Evolutionary conservation across 2,888 invertebrate genomes (phyloP).

Genomic region (Tenthredo notha): DNA sequence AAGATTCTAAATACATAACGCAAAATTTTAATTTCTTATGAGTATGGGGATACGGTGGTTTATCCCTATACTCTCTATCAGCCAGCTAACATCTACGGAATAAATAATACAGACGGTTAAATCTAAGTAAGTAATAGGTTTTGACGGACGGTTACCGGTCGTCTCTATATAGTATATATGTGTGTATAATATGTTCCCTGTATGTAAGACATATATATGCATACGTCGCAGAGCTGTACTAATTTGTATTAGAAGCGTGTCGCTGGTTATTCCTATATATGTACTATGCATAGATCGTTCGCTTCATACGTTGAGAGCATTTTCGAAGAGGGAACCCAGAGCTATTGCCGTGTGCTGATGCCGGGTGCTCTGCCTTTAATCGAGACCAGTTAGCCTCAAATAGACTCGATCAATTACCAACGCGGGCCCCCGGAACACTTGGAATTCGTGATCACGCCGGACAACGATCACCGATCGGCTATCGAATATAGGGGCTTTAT

Average conservation of each 20-base stretch:
- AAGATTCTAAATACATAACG: neutral
- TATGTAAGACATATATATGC: neutral
- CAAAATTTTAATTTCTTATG: neutral
- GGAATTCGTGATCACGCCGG: conserved; percentile 46
- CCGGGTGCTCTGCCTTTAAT: conserved; percentile 45
- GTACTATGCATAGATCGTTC: conserved; percentile 24
- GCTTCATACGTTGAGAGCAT: conserved; percentile 19
- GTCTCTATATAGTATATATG: neutral
- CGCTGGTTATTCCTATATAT: neutral
- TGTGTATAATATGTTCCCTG: neutral
- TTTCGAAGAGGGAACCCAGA: conserved; percentile 16
- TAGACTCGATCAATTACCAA: conserved; percentile 53
- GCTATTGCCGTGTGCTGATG: neutral
- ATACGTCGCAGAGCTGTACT: neutral
- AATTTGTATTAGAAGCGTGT: conserved; percentile 43
- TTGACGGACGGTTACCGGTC: conserved; percentile 14
- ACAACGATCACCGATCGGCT: conserved; percentile 40
- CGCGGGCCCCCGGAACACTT: conserved; percentile 51
- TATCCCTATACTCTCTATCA: neutral
- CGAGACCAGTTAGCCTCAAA: conserved; percentile 51
- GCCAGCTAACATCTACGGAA: conserved; percentile 39
- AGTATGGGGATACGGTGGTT: neutral
- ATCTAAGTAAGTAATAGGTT: conserved; percentile 40
- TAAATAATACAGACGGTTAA: conserved; percentile 27
- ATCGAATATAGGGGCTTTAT: conserved; percentile 56